phyloP scores from a whole-genome alignment of 2,888 invertebrate genomes.

The Digitonthophagus gazella region DNA sequence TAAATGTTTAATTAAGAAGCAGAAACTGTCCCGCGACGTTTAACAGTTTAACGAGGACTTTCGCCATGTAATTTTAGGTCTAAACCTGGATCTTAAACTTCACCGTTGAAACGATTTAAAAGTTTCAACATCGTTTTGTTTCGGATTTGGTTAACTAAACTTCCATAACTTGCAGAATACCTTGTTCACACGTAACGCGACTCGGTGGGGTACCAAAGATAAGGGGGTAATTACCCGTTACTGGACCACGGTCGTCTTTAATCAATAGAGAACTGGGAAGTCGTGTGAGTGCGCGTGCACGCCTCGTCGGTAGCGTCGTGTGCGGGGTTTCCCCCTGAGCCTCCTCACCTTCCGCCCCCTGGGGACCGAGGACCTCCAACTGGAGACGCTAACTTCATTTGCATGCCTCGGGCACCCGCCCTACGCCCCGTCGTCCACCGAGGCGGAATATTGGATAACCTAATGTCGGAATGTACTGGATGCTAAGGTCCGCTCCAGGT shows the following conservation, averaged over 20 bases:
- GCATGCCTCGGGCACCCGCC: conserved; percentile 50
- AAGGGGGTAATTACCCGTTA: conserved; percentile 49
- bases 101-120: no score
- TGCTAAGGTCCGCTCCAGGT: conserved; percentile 22
- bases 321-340: conserved; percentile 19
- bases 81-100: not conserved
- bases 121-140: not conserved
- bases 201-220: conserved; percentile 41
- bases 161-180: not conserved
- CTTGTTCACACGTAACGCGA: not conserved
- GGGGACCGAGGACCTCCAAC: conserved; percentile 34
- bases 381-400: conserved; percentile 53
- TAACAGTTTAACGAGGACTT: conserved; percentile 5
- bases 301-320: conserved; percentile 12
- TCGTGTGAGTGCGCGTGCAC: conserved; percentile 11
- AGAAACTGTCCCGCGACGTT: conserved; percentile 13
- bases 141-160: not conserved
- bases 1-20: conserved; percentile 15
- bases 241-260: conserved; percentile 52
- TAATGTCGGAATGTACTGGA: conserved; percentile 47
- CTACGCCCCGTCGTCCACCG: conserved; percentile 39
- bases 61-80: conserved; percentile 4
- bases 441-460: conserved; percentile 53
- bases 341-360: conserved; percentile 23
- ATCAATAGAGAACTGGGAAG: conserved; percentile 48